Evolutionary conservation across 2,113 vertebrate species (phyloP).

Genomic region (Sinocyclocheilus anophthalmus): DNA sequence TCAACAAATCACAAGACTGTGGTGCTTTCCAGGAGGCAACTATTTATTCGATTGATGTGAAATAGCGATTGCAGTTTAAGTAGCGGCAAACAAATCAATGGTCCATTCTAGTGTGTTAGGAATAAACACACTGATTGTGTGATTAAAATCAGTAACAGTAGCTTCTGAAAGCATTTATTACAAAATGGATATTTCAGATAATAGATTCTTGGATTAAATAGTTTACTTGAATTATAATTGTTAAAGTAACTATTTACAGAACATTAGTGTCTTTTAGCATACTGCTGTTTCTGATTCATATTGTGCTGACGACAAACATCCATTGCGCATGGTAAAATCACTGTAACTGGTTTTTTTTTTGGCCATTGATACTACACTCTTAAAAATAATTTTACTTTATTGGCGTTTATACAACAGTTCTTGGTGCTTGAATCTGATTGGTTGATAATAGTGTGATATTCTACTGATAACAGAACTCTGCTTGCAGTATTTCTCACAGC

Average conservation of each 20-base stretch:
- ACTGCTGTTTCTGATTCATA: not conserved
- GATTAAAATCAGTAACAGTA: slow-evolving; percentile 42
- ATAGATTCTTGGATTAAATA: not conserved
- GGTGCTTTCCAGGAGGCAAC: slow-evolving; percentile 51
- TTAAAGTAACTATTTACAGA: not conserved
- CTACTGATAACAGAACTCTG: too few relatives aligned
- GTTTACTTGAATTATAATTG: not conserved
- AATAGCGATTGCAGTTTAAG: slow-evolving; percentile 49
- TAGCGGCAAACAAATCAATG: slow-evolving; percentile 48
- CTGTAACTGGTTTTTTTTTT: not conserved
- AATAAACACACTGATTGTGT: slow-evolving; percentile 36
- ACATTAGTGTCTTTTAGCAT: not conserved
- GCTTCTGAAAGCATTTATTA: slow-evolving; percentile 28
- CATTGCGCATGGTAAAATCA: not conserved
- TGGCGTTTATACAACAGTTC: too few relatives aligned
- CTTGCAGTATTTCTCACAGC: too few relatives aligned
- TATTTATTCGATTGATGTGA: slow-evolving; percentile 51
- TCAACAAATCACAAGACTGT: slow-evolving; percentile 21
- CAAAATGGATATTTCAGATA: not conserved
- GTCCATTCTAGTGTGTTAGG: slow-evolving; percentile 42
- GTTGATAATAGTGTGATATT: too few relatives aligned
- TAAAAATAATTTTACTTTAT: too few relatives aligned
- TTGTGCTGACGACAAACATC: not conserved
- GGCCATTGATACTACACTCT: not conserved
- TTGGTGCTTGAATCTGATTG: too few relatives aligned